Evolutionary conservation across 2,113 vertebrate species (phyloP), one percentile per base, ranked within the genome.

Genomic region (Cryptoleucopteryx plumbea): DNA sequence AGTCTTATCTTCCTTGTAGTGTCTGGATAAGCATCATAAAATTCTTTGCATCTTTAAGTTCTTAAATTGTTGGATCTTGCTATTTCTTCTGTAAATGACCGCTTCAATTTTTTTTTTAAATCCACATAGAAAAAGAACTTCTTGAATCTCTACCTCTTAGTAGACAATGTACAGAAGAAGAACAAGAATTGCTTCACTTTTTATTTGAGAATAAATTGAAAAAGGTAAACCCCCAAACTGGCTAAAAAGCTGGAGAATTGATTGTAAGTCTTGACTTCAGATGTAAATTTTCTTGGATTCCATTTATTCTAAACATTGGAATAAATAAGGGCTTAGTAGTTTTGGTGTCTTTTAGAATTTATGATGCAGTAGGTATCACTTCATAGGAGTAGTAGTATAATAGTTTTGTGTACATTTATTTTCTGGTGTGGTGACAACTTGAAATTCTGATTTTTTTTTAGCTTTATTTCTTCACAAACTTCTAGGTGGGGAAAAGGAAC

Each of bases 161-260:
- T 95, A 99, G 99, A 95, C 99, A 99, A 32, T 99, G 99, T 96
- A 98, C 98, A 4, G 99, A 99, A 92, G 99, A 99, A 96, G 99
- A 99, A 80, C 98, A 99, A 94, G 99, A 99, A 96, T 98, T 99
- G 72, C 98, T 99, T 45, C 99, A 97, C 96, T 99, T 99, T 96
- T 98, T 99, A 45, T 99, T 99, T 98, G 99, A 99, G 95, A 99
- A 99, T 97, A 99, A 99, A 95, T 98, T 99, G 95, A 99, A 99
- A 98, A 99, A 99, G 99, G 99, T 98, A 98, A 97, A 71, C 75
- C 42, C 7, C 34, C 16, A 59, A 59, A 59, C 40, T 79, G 17
- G 48, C 32, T 62, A 34, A 42, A 94, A 86, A 68, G 20, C 29
- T 77, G 23, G 20, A 58, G 5, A 77, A 53, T 3, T 52, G 34